Conservation (phyloP, 2,888 invertebrate species). For the Philaethria dido region DNA sequence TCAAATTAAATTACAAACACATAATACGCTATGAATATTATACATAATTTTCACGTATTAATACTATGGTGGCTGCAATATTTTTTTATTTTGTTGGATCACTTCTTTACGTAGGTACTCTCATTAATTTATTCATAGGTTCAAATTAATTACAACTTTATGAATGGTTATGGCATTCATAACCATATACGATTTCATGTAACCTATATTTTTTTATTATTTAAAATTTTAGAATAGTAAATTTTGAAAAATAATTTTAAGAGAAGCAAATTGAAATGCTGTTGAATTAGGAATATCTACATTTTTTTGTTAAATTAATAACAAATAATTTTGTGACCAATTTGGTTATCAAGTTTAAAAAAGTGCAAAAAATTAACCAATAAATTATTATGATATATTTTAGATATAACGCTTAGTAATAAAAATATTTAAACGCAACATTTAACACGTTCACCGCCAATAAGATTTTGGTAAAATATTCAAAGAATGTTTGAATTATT, state of each 20-base stretch:
- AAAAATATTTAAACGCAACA: neutral
- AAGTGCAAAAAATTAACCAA: neutral
- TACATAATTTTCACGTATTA: neutral
- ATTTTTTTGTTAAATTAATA: neutral
- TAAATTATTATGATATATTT: neutral
- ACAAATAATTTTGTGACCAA: neutral
- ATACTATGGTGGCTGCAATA: too few relatives aligned
- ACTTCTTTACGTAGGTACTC: too few relatives aligned
- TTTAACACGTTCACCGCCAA: too few relatives aligned
- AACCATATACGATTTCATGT: neutral
- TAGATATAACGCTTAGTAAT: neutral
- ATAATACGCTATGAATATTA: too few relatives aligned
- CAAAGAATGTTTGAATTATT: too few relatives aligned
- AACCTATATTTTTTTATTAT: neutral
- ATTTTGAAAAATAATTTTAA: conserved; percentile 1
- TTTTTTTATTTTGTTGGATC: too few relatives aligned
- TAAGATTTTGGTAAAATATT: too few relatives aligned
- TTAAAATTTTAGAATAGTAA: neutral
- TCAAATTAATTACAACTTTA: too few relatives aligned
- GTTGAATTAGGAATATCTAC: neutral
- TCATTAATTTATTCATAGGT: too few relatives aligned
- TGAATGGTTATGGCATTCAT: too few relatives aligned
- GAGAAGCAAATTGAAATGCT: neutral
- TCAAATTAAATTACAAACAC: conserved; percentile 42
- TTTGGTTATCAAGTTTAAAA: neutral